Evolutionary conservation across 2,888 invertebrate genomes (phyloP).

Genomic region (Caenorhabditis sp.): DNA sequence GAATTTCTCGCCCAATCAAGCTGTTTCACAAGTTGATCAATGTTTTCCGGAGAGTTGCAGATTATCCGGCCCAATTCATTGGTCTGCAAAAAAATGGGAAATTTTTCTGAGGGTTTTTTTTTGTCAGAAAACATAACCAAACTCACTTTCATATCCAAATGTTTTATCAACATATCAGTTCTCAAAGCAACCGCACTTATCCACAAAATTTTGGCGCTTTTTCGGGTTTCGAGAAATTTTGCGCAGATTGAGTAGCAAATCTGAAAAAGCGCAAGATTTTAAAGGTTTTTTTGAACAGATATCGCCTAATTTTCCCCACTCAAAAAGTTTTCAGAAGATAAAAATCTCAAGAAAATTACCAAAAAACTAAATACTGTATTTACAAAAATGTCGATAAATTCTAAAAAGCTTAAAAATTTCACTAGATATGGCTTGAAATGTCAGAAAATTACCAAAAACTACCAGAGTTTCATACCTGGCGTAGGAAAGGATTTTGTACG

Average conservation of each 20-base stretch:
- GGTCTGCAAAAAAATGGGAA: background rate
- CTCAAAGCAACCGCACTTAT: conserved; percentile 22
- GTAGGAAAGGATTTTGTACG: too few species aligned
- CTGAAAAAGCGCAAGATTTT: conserved; percentile 14
- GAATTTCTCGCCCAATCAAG: background rate
- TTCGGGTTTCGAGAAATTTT: conserved; percentile 18
- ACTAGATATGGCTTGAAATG: too few species aligned
- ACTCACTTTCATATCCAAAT: conserved; percentile 2
- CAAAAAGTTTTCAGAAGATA: too few species aligned
- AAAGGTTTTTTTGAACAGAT: background rate
- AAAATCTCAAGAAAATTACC: too few species aligned
- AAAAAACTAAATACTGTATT: too few species aligned
- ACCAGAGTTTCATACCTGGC: too few species aligned
- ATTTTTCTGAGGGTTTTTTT: too few species aligned
- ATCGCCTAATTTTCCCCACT: too few species aligned
- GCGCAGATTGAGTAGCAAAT: conserved; percentile 47
- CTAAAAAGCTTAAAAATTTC: too few species aligned
- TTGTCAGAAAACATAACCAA: too few species aligned
- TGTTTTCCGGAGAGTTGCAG: conserved; percentile 13
- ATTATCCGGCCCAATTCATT: conserved; percentile 13
- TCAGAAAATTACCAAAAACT: too few species aligned
- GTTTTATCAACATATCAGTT: conserved; percentile 15
- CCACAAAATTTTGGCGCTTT: conserved; percentile 18
- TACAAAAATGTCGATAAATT: too few species aligned
- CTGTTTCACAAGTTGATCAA: conserved; percentile 5